Evolutionary conservation across 2,113 vertebrate genomes (phyloP), one percentile per base, ranked within the genome.

Genomic region (Dendropsophus ebraccatus): DNA sequence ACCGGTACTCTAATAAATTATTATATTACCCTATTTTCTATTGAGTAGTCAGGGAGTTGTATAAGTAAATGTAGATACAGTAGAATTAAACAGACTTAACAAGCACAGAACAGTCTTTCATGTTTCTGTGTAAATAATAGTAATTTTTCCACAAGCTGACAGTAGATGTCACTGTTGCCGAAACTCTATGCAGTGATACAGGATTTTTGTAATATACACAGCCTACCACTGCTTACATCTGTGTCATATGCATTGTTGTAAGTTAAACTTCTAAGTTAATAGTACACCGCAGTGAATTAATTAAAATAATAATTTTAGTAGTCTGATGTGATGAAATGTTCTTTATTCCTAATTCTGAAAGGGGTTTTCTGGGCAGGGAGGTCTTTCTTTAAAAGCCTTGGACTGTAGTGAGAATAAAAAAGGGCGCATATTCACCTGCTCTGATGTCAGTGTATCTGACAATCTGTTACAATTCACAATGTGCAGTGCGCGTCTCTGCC

Each of bases 141-240:
- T 75, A 76, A 19, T 76, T 50, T 76, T 76, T 19, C 45, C 47
- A 76, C 21, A 14, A 28, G 47, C 23, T 21, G 17, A 9, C 73
- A 76, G 45, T 52, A 52, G 73, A 76, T 76, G 73, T 52, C 73
- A 5, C 47, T 76, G 45, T 50, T 52, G 45, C 1, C 45, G 70
- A 72, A 37, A 30, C 65, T 69, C 30, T 35, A 21, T 21, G 13
- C 32, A 69, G 8, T 21, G 65, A 5, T 19, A 17, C 7, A 28
- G 16, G 7, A 12, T 69, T 2, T 21, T 1, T 13, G 4, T 17
- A 32, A 17, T 32, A 41, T 41, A 41, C 41, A 41, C 41, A 41
- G 41, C 41, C 8, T 41, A 9, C 56, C 25, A 28, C n/a, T 62
- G 58, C 25, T 62, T 56, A 23, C 54, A 56, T 56, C 19, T 23